These are phyloP conservation scores for Rhagophthalmus giganteus DNA, from an alignment of 2,888 invertebrate species.

Conservation along the genomic window DNA sequence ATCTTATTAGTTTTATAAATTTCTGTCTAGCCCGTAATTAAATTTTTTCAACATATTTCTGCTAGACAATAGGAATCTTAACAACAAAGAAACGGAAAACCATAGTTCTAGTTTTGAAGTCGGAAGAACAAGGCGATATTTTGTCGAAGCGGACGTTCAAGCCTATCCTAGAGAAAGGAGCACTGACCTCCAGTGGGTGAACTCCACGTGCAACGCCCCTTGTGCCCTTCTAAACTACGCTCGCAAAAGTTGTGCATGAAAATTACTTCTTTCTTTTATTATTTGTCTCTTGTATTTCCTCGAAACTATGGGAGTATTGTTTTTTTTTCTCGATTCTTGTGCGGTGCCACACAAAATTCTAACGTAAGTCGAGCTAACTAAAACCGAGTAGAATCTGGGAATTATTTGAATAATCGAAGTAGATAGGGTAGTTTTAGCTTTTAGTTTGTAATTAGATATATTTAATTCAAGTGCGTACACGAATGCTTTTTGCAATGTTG, in stretches of 20 bases:
- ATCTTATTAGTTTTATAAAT: constrained; percentile 1
- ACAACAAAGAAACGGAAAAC: constrained; percentile 24
- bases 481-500: constrained; percentile 3
- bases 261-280: constrained; percentile 20
- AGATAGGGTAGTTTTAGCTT: no score
- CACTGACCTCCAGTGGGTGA: constrained; percentile 25
- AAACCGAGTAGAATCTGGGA: not conserved
- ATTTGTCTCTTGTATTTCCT: constrained; percentile 16
- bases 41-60: constrained; percentile 10
- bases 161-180: constrained; percentile 22
- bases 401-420: constrained; percentile 18
- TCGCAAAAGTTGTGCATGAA: constrained; percentile 18
- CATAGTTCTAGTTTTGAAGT: constrained; percentile 25
- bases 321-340: constrained; percentile 5
- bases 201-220: constrained; percentile 24
- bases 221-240: constrained; percentile 19
- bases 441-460: no score
- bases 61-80: constrained; percentile 11
- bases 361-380: not conserved
- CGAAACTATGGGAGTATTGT: constrained; percentile 11
- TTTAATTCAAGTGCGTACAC: no score
- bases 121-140: constrained; percentile 26
- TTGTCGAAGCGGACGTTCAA: constrained; percentile 25
- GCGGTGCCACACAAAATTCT: constrained; percentile 7
- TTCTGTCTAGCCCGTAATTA: constrained; percentile 13